Evolutionary conservation across 2,113 vertebrate genomes (phyloP).

Genomic region (Atractosteus spatula): DNA sequence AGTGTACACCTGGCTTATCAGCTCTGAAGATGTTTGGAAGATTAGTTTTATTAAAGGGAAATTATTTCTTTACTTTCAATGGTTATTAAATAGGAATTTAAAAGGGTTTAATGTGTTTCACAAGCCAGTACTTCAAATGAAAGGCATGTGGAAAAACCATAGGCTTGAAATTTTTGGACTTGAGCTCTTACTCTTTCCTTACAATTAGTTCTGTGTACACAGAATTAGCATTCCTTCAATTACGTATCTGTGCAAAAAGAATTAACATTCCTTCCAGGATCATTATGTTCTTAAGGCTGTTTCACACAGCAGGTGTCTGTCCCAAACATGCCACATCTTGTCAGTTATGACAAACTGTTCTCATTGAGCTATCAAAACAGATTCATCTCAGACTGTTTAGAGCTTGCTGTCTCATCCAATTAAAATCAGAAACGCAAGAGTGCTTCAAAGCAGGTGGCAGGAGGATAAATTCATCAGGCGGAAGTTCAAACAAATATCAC

Average conservation of each 20-base stretch:
- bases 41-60: no score
- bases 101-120: no score
- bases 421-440: not conserved
- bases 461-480: not conserved
- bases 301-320: conserved; percentile 48
- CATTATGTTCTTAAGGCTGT: conserved; percentile 45
- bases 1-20: no score
- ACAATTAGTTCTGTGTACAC: conserved; percentile 28
- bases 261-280: conserved; percentile 65
- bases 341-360: conserved; percentile 46
- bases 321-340: conserved; percentile 57
- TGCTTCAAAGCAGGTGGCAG: conserved; percentile 7
- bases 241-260: conserved; percentile 50
- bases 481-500: not conserved
- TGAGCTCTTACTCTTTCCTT: conserved; percentile 19
- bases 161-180: not conserved
- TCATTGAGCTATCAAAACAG: conserved; percentile 42
- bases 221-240: conserved; percentile 53
- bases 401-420: conserved; percentile 3
- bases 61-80: no score
- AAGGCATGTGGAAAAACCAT: not conserved
- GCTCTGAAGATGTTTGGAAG: no score
- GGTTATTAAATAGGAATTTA: no score
- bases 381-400: conserved; percentile 39
- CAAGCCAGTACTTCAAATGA: no score